Evolutionary conservation across 2,888 invertebrate genomes (phyloP).

Genomic region (Chrysolina americana): DNA sequence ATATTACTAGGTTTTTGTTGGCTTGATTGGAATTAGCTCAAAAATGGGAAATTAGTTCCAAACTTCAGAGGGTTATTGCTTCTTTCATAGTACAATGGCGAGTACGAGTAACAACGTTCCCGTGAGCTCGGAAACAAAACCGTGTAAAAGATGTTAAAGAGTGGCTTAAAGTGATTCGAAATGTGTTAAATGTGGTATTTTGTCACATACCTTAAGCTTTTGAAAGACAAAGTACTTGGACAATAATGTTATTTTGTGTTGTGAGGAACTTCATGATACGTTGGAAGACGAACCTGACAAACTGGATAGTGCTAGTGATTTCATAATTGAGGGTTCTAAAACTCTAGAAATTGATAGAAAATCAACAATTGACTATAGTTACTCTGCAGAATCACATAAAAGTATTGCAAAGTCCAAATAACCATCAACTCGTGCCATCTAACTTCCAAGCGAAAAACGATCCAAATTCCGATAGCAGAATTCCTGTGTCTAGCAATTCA

Average conservation of each 20-base stretch:
- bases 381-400: neutral
- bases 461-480: neutral
- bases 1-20: too few species aligned
- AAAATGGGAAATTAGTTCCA: too few species aligned
- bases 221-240: too few species aligned
- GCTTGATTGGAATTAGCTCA: too few species aligned
- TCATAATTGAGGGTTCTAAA: neutral
- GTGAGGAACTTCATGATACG: neutral
- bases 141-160: too few species aligned
- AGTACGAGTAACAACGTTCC: too few species aligned
- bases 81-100: too few species aligned
- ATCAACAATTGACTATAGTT: constrained; percentile 17
- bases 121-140: too few species aligned
- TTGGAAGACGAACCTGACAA: neutral
- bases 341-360: constrained; percentile 4
- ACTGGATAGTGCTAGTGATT: constrained; percentile 9
- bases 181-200: too few species aligned
- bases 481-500: neutral
- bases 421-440: constrained; percentile 12
- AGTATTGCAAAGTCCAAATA: constrained; percentile 3
- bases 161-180: too few species aligned
- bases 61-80: too few species aligned
- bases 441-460: neutral
- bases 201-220: too few species aligned
- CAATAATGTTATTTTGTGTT: constrained; percentile 7